phyloP scores from a whole-genome alignment of 2,888 invertebrate species.

The Lamproptera curius region DNA sequence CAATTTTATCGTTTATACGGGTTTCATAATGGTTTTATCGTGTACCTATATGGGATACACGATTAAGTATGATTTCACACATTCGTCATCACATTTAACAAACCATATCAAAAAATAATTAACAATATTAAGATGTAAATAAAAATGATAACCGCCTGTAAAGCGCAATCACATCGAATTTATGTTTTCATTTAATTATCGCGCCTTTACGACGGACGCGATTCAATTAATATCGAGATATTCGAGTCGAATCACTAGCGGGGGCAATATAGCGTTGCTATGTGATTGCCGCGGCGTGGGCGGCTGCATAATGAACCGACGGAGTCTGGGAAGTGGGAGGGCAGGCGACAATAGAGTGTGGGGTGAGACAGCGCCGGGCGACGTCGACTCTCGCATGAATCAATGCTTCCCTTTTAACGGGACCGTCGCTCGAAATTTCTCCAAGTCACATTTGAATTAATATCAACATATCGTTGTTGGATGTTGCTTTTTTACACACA shows the following conservation, averaged over 20 bases:
- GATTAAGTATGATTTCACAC: too few species aligned
- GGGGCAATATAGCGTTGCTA: constrained; percentile 66
- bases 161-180: too few species aligned
- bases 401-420: constrained; percentile 29
- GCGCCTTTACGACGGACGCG: too few species aligned
- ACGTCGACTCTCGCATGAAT: constrained; percentile 55
- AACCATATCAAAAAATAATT: too few species aligned
- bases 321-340: constrained; percentile 35
- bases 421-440: not conserved
- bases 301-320: constrained; percentile 72
- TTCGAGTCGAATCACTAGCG: constrained; percentile 65
- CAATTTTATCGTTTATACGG: too few species aligned
- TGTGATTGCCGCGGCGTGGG: constrained; percentile 74
- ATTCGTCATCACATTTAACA: too few species aligned
- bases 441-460: not conserved
- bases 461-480: not conserved
- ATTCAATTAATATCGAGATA: too few species aligned
- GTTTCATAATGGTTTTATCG: too few species aligned
- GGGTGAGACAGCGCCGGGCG: constrained; percentile 29
- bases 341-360: constrained; percentile 32
- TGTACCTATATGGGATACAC: too few species aligned
- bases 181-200: too few species aligned
- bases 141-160: not conserved
- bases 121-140: not conserved
- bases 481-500: too few species aligned